phyloP scores from a whole-genome alignment of 30 jellyfish, hydroid and myxozoan species.

The Pseudorhiza aurosa region DNA sequence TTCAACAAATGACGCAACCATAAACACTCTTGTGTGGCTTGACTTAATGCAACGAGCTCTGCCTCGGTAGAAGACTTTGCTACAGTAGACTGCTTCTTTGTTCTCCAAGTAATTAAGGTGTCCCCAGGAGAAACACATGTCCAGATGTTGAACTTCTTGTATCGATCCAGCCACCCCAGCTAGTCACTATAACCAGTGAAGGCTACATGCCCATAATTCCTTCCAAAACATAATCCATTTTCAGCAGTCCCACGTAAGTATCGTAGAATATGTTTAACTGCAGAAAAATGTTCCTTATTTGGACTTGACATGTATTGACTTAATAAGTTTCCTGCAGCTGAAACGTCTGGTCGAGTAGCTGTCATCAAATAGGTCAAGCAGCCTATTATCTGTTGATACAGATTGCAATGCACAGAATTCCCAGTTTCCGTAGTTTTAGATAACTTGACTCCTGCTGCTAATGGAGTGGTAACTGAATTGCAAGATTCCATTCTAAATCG shows the following conservation, averaged over 20 bases:
- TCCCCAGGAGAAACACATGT: constrained; percentile 22
- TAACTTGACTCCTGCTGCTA: constrained; percentile 28
- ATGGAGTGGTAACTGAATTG: constrained; percentile 19
- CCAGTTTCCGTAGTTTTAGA: constrained; percentile 14
- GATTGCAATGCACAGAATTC: not conserved
- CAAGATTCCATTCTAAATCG: constrained; percentile 8
- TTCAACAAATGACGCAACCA: constrained; percentile 31
- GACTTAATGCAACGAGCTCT: constrained; percentile 33
- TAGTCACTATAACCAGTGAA: constrained; percentile 8
- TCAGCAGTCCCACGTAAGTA: constrained; percentile 33
- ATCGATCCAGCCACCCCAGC: constrained; percentile 2
- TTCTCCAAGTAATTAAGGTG: constrained; percentile 25
- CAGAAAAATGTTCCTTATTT: constrained; percentile 34
- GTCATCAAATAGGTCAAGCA: constrained; percentile 28
- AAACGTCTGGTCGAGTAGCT: constrained; percentile 43
- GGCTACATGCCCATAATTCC: not conserved
- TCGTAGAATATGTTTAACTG: constrained; percentile 8
- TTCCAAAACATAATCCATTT: not conserved
- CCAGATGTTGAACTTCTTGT: constrained; percentile 19
- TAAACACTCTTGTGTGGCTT: constrained; percentile 25
- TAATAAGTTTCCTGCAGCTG: constrained; percentile 32
- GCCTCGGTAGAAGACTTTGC: constrained; percentile 59
- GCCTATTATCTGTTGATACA: constrained; percentile 37
- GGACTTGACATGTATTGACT: constrained; percentile 54
- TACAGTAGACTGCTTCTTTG: constrained; percentile 32